Conservation (phyloP, 2,888 invertebrate species). For the Sabellastarte sp. region DNA sequence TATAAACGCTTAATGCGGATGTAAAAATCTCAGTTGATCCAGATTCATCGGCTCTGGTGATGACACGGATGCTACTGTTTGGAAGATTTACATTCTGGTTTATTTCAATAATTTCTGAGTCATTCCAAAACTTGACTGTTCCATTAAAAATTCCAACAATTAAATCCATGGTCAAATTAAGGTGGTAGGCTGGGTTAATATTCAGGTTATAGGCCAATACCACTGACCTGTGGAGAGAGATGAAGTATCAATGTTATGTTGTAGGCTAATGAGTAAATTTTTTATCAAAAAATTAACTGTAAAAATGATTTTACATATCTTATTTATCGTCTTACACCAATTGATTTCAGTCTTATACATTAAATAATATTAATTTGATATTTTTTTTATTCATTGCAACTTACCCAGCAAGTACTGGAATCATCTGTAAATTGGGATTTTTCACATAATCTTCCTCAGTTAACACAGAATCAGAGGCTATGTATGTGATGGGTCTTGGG, state of each 20-base stretch:
- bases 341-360: too few species aligned
- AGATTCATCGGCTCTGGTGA: conserved; percentile 48
- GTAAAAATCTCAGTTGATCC: conserved; percentile 42
- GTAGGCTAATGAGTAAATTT: too few species aligned
- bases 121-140: conserved; percentile 41
- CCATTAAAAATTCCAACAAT: conserved; percentile 52
- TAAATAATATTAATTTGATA: too few species aligned
- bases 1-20: conserved; percentile 37
- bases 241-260: too few species aligned
- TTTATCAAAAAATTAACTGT: too few species aligned
- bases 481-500: background rate
- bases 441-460: background rate
- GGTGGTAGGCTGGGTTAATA: conserved; percentile 14
- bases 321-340: too few species aligned
- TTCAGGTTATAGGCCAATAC: conserved; percentile 45
- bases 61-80: conserved; percentile 32
- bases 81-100: conserved; percentile 17
- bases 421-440: conserved; percentile 6
- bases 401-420: conserved; percentile 15
- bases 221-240: conserved; percentile 36
- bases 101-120: conserved; percentile 18
- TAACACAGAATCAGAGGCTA: conserved; percentile 7
- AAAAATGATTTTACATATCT: too few species aligned
- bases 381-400: too few species aligned
- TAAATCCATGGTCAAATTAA: conserved; percentile 38